These are phyloP conservation scores for Callyntrura sp. DNA, from an alignment of 2,888 invertebrate species.

Conservation along the genomic window DNA sequence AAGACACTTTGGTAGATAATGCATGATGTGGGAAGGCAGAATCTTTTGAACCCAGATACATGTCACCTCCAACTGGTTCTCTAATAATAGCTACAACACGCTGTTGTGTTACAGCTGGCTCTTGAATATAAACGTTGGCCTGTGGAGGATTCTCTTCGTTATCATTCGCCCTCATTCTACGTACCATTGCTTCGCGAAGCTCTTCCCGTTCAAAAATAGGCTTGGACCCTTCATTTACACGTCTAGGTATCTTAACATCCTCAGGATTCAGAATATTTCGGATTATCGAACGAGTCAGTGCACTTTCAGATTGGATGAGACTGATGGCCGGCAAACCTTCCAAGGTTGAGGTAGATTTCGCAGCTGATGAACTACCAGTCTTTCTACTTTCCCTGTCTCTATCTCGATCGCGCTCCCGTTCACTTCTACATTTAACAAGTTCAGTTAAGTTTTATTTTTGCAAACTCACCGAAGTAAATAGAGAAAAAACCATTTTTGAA, in stretches of 20 bases:
- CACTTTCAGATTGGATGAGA: slow-evolving; percentile 72
- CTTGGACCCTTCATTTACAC: slow-evolving; percentile 80
- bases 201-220: slow-evolving; percentile 83
- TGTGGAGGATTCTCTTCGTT: slow-evolving; percentile 80
- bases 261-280: slow-evolving; percentile 82
- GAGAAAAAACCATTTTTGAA: too few relatives aligned
- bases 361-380: background rate
- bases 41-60: slow-evolving; percentile 61
- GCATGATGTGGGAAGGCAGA: slow-evolving; percentile 56
- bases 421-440: slow-evolving; percentile 34
- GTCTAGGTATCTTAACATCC: slow-evolving; percentile 82
- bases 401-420: slow-evolving; percentile 51
- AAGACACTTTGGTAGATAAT: slow-evolving; percentile 42
- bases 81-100: slow-evolving; percentile 82
- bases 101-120: slow-evolving; percentile 76
- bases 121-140: slow-evolving; percentile 63
- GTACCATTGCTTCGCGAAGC: slow-evolving; percentile 80
- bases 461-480: too few relatives aligned
- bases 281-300: slow-evolving; percentile 73
- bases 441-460: too few relatives aligned
- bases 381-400: slow-evolving; percentile 47
- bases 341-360: slow-evolving; percentile 35
- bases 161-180: slow-evolving; percentile 79
- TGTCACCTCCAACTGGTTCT: slow-evolving; percentile 76
- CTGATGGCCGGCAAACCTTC: slow-evolving; percentile 73